Evolutionary conservation across 2,113 vertebrate species (phyloP).

Genomic region (Probosciger aterrimus): DNA sequence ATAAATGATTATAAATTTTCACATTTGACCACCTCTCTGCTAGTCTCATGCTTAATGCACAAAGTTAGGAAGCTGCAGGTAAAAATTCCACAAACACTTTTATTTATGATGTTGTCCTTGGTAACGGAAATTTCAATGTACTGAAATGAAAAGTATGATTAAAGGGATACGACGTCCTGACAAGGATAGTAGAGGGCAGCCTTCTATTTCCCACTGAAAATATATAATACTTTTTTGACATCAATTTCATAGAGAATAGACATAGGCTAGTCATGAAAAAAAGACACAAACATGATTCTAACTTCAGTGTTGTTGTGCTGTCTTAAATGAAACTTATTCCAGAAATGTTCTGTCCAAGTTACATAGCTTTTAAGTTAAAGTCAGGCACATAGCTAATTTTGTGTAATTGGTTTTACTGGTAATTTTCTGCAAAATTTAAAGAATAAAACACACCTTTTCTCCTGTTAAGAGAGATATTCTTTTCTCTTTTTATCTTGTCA

Average conservation of each 20-base stretch:
- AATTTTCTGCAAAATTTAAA: not conserved
- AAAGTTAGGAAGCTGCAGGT: constrained; percentile 87
- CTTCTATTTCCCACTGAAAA: constrained; percentile 86
- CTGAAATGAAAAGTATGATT: constrained; percentile 99
- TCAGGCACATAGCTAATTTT: constrained; percentile 4
- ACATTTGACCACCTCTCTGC: constrained; percentile 85
- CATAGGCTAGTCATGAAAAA: constrained; percentile 79
- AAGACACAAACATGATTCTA: constrained; percentile 75
- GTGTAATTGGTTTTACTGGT: not conserved
- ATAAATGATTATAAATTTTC: constrained; percentile 97
- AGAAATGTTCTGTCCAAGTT: constrained; percentile 27
- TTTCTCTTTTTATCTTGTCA: not conserved
- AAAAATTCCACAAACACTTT: constrained; percentile 91
- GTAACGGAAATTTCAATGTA: constrained; percentile 94
- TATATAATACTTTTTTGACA: constrained; percentile 90
- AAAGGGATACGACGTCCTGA: constrained; percentile 85
- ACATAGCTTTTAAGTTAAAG: not conserved
- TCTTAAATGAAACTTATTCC: constrained; percentile 54
- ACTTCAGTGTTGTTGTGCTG: constrained; percentile 60
- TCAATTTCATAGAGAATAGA: constrained; percentile 88
- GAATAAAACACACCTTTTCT: not conserved
- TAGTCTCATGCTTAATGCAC: constrained; percentile 82
- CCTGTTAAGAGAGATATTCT: not conserved
- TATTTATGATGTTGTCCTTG: constrained; percentile 98
- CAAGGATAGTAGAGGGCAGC: constrained; percentile 84